These are phyloP conservation scores for Polydrusus pterygomalis DNA, from an alignment of 2,888 invertebrate species.

Conservation along the genomic window DNA sequence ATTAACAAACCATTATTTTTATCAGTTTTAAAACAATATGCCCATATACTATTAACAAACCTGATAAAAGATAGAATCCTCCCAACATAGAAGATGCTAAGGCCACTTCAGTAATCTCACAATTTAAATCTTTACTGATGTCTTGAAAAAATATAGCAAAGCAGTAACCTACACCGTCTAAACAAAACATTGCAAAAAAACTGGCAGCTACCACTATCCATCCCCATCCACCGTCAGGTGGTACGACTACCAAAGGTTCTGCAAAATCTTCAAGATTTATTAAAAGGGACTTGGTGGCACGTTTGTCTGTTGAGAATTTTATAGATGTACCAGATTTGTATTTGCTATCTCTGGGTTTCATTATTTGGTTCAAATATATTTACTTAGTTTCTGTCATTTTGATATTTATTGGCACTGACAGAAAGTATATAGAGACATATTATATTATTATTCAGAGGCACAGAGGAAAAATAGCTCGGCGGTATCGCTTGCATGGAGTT, in stretches of 20 bases:
- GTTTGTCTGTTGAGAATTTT: constrained; percentile 9
- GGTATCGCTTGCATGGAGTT: too few relatives aligned
- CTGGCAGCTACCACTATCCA: constrained; percentile 76
- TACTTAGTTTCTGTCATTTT: neutral
- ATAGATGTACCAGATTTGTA: neutral
- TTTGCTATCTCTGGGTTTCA: constrained; percentile 27
- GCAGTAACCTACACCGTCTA: constrained; percentile 77
- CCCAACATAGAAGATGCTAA: constrained; percentile 63
- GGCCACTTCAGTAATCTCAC: constrained; percentile 62
- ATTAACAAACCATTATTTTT: too few relatives aligned
- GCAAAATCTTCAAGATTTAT: constrained; percentile 47
- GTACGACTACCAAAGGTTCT: constrained; percentile 65
- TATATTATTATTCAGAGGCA: neutral
- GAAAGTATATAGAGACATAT: neutral
- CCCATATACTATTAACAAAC: constrained; percentile 51
- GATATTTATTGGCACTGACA: constrained; percentile 6
- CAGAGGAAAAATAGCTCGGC: too few relatives aligned
- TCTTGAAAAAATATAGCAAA: constrained; percentile 75
- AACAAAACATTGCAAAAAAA: constrained; percentile 75
- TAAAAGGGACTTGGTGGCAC: constrained; percentile 18
- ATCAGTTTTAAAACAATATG: too few relatives aligned
- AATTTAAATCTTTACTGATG: constrained; percentile 62
- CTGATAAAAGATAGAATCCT: constrained; percentile 65
- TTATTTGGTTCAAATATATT: neutral
- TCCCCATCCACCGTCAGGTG: constrained; percentile 79